A percentile compares a stretch with the other conserved stretches of the same genome.
These are phyloP conservation scores for Penaeus monodon DNA, from an alignment of 2,888 invertebrate genomes.

Conservation along the genomic window DNA sequence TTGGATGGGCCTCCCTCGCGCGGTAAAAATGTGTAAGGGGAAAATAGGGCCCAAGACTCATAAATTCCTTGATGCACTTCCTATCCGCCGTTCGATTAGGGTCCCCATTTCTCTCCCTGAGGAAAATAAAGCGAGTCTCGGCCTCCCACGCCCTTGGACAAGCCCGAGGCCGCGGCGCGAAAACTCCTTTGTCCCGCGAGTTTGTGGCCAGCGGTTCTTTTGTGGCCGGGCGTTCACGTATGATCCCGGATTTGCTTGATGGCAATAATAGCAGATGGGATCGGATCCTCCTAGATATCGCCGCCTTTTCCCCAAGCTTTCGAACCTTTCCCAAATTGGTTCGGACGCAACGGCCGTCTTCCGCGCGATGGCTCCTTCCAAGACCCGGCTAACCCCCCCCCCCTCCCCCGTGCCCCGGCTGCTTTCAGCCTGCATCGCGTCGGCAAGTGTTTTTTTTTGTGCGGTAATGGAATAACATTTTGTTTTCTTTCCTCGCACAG, in stretches of 20 bases:
- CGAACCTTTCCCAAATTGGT: conserved; percentile 27
- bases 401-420: no score
- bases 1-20: no score
- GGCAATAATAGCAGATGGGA: conserved; percentile 60
- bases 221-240: conserved; percentile 54
- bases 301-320: conserved; percentile 17
- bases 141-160: conserved; percentile 14
- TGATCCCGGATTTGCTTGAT: conserved; percentile 58
- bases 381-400: no score
- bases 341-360: conserved; percentile 14
- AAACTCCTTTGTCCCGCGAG: conserved; percentile 55
- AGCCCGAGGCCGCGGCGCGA: conserved; percentile 28
- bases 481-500: no score
- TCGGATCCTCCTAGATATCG: conserved; percentile 37
- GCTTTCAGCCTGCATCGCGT: no score
- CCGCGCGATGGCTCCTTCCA: no score
- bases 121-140: conserved; percentile 26
- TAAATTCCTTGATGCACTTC: background rate
- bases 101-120: background rate
- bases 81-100: conserved; percentile 24
- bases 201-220: conserved; percentile 54
- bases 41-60: no score
- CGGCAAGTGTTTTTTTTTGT: no score
- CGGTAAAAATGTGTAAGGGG: no score
- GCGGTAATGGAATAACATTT: no score